phyloP scores from a whole-genome alignment of 2,888 invertebrate genomes.

The Harpalus rufipes region DNA sequence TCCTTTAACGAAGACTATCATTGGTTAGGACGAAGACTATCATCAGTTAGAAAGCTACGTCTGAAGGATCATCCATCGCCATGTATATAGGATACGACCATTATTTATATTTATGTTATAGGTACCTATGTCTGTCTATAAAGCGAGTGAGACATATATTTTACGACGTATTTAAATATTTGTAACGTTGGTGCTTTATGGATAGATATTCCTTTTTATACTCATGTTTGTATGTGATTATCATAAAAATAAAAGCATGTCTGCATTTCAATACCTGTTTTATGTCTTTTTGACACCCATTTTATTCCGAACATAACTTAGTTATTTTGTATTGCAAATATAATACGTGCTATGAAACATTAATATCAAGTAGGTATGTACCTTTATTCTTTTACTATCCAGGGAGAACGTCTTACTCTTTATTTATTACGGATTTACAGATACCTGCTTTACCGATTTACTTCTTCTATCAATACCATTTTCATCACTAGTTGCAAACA shows the following conservation, averaged over 20 bases:
- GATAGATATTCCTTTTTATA: slow-evolving; percentile 34
- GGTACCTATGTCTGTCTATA: slow-evolving; percentile 14
- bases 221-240: slow-evolving; percentile 38
- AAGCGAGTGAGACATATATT: neutral
- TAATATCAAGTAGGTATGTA: no score
- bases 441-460: no score
- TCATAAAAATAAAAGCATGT: slow-evolving; percentile 39
- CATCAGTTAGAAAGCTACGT: neutral
- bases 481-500: no score
- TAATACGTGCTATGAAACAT: no score
- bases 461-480: no score
- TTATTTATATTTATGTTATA: slow-evolving; percentile 47
- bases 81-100: slow-evolving; percentile 47
- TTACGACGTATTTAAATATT: slow-evolving; percentile 9
- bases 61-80: slow-evolving; percentile 10
- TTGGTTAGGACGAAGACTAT: neutral
- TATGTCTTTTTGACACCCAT: neutral
- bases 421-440: no score
- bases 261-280: slow-evolving; percentile 34
- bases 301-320: neutral
- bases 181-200: slow-evolving; percentile 11
- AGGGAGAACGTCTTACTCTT: no score
- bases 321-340: neutral
- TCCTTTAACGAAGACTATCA: neutral
- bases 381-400: no score